phyloP scores from a whole-genome alignment of 2,113 vertebrate species.

The Heterotis niloticus region DNA sequence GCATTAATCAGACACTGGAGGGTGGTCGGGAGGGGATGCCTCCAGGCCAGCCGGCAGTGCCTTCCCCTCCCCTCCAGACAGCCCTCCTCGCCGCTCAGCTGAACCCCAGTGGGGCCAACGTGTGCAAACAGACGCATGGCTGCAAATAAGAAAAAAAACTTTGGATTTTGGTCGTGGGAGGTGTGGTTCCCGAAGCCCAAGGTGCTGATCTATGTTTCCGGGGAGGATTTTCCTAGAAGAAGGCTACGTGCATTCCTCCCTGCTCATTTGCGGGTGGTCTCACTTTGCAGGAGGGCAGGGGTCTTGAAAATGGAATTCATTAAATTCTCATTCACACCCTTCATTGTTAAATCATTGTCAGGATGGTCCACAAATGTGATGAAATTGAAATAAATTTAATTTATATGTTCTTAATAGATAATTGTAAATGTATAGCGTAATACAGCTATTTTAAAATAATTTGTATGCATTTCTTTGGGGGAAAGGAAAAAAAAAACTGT shows the following conservation, averaged over 20 bases:
- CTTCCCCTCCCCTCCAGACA: too few relatives aligned
- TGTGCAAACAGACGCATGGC: too few relatives aligned
- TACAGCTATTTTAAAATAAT: too few relatives aligned
- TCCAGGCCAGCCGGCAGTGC: too few relatives aligned
- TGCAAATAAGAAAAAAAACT: too few relatives aligned
- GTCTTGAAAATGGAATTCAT: conserved; percentile 11
- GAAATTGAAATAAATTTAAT: background rate
- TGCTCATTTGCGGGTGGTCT: conserved; percentile 39
- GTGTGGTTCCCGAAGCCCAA: conserved; percentile 3
- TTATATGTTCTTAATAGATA: background rate
- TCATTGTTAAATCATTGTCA: background rate
- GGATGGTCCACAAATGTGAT: background rate
- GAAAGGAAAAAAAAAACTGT: background rate
- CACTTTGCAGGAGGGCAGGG: conserved; percentile 33
- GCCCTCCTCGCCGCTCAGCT: too few relatives aligned
- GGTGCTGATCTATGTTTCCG: background rate
- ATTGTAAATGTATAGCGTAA: background rate
- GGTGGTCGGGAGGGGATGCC: background rate
- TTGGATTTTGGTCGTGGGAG: background rate
- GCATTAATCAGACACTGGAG: background rate
- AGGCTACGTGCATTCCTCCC: conserved; percentile 52
- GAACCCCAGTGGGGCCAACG: too few relatives aligned
- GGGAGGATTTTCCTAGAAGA: conserved; percentile 48
- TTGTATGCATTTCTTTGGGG: background rate
- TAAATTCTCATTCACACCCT: background rate